A percentile compares a stretch with the other conserved stretches of the same genome.
phyloP scores from a whole-genome alignment of 2,797 vertebrate species.

The Eulemur coronatus region DNA sequence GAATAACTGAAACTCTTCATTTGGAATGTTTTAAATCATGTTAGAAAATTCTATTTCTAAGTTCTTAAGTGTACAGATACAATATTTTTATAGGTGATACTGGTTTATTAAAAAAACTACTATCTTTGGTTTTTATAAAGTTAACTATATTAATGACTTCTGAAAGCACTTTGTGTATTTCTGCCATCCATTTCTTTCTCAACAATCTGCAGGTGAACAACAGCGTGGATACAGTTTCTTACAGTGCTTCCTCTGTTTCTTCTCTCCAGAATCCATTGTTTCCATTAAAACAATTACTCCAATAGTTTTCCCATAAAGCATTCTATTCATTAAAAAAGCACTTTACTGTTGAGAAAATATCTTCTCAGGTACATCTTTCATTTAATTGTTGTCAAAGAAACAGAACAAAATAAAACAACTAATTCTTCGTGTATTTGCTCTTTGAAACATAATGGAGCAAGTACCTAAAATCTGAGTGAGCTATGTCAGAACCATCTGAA shows the following conservation, averaged over 20 bases:
- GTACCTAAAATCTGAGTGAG: constrained; percentile 19
- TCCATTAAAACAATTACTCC: background rate
- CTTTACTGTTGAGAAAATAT: background rate
- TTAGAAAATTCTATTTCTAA: constrained; percentile 39
- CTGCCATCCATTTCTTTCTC: background rate
- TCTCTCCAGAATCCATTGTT: background rate
- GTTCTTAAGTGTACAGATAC: background rate
- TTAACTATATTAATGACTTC: background rate
- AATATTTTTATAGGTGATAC: background rate
- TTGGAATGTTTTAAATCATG: background rate
- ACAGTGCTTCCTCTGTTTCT: background rate
- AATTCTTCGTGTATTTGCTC: background rate
- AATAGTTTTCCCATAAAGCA: background rate
- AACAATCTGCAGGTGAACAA: background rate
- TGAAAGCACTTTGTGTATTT: background rate
- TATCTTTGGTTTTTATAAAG: background rate
- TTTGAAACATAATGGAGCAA: constrained; percentile 24
- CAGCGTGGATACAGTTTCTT: background rate
- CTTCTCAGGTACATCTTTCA: background rate
- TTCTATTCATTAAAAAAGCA: constrained; percentile 40
- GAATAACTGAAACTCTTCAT: background rate
- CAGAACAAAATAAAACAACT: constrained; percentile 14
- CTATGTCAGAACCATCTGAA: background rate
- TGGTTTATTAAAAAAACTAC: background rate
- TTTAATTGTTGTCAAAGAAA: constrained; percentile 47